A percentile compares a stretch with the other conserved stretches of the same genome.
Evolutionary conservation across 2,113 vertebrate species (phyloP).

Genomic region (Cisticola juncidis): DNA sequence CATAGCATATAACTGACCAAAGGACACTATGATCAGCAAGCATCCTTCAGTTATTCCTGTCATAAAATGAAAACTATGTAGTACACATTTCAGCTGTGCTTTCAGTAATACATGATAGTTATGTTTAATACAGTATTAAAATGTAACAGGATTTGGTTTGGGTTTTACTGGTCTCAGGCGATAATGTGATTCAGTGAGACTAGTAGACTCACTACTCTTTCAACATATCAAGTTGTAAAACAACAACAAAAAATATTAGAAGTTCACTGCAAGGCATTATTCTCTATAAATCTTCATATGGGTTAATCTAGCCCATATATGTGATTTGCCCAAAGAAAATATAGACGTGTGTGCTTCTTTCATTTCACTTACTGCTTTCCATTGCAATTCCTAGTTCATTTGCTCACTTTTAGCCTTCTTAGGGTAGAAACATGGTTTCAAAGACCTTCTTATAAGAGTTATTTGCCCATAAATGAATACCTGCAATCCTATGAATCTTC

Average conservation of each 20-base stretch:
- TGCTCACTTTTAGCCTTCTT: background rate
- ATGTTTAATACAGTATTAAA: background rate
- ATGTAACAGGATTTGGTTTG: background rate
- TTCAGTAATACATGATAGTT: background rate
- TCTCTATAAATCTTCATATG: background rate
- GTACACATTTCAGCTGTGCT: background rate
- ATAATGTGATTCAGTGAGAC: background rate
- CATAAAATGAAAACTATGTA: background rate
- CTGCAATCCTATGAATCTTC: background rate
- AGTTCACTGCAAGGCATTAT: background rate
- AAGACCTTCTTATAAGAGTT: background rate
- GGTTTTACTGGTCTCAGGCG: background rate
- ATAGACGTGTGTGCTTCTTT: fast-evolving
- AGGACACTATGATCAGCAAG: background rate
- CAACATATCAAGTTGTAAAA: background rate
- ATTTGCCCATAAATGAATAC: background rate
- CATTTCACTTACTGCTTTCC: background rate
- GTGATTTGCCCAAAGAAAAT: background rate
- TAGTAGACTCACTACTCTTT: background rate
- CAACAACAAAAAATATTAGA: background rate
- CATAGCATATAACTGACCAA: background rate
- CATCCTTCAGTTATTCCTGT: background rate
- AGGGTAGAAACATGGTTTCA: background rate
- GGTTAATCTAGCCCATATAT: background rate
- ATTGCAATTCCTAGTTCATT: background rate